A percentile compares a stretch with the other conserved stretches of the same genome.
Conservation (phyloP, 2,888 invertebrate species). For the Brenthis daphne region DNA sequence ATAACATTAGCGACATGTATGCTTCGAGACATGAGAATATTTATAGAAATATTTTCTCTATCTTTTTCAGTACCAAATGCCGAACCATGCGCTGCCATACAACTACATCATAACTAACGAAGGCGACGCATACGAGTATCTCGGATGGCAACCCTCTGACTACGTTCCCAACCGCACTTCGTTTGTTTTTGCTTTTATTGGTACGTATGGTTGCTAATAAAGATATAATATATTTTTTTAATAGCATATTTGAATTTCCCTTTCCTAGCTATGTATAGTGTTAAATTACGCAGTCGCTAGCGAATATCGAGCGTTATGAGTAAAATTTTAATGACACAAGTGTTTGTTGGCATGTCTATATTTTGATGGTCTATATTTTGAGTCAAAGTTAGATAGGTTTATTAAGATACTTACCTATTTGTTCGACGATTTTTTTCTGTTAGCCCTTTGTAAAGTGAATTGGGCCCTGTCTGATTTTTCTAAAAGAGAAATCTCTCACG, state of each 20-base stretch:
- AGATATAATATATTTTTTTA: no score
- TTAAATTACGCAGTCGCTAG: no score
- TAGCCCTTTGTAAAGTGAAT: background rate
- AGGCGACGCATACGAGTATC: conserved; percentile 12
- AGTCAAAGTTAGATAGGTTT: no score
- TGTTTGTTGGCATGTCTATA: background rate
- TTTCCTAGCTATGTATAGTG: no score
- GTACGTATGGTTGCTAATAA: background rate
- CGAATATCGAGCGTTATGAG: no score
- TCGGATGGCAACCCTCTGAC: background rate
- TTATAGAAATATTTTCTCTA: background rate
- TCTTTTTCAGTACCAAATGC: background rate
- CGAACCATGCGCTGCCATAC: background rate
- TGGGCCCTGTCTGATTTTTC: background rate
- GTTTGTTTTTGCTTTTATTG: conserved; percentile 12
- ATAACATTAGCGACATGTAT: no score
- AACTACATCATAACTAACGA: conserved; percentile 6
- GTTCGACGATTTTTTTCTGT: no score
- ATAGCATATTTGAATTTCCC: no score
- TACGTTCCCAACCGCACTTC: background rate
- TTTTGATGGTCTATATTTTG: background rate
- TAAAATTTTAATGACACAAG: background rate
- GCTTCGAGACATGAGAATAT: background rate
- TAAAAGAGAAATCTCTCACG: background rate
- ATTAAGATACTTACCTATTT: background rate